Evolutionary conservation across 2,797 vertebrate genomes (phyloP).

Genomic region (Jordanella pulchra): DNA sequence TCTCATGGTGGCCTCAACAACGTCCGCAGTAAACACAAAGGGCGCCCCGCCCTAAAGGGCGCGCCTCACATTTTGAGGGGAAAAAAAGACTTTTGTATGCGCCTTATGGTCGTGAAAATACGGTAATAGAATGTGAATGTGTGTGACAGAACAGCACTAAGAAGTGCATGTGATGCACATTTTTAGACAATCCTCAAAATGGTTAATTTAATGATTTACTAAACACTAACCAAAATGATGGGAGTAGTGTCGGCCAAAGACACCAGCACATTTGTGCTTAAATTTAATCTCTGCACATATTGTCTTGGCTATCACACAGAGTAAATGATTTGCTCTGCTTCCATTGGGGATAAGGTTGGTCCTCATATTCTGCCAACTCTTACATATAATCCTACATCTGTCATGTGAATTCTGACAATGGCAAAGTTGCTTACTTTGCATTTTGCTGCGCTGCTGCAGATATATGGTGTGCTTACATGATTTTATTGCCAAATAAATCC

Average conservation of each 20-base stretch:
- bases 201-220: too few species aligned
- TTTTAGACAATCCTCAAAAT: too few species aligned
- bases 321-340: slow-evolving; percentile 1
- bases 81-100: too few species aligned
- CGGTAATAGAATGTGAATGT: too few species aligned
- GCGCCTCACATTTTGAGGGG: too few species aligned
- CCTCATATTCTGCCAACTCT: slow-evolving; percentile 21
- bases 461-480: slow-evolving; percentile 58
- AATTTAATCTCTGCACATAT: background rate
- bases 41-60: too few species aligned
- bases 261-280: background rate
- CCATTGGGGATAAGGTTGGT: slow-evolving; percentile 3
- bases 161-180: too few species aligned
- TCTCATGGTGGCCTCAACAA: too few species aligned
- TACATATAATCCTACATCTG: slow-evolving; percentile 19
- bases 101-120: too few species aligned
- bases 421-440: slow-evolving; percentile 52
- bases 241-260: background rate
- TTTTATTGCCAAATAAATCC: slow-evolving; percentile 70
- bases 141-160: too few species aligned
- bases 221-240: background rate
- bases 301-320: background rate
- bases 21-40: too few species aligned
- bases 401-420: slow-evolving; percentile 43
- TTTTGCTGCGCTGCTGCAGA: slow-evolving; percentile 41